Base-by-base conservation (phyloP, 2,888 invertebrate genomes). In the Chalcis sispes region DNA sequence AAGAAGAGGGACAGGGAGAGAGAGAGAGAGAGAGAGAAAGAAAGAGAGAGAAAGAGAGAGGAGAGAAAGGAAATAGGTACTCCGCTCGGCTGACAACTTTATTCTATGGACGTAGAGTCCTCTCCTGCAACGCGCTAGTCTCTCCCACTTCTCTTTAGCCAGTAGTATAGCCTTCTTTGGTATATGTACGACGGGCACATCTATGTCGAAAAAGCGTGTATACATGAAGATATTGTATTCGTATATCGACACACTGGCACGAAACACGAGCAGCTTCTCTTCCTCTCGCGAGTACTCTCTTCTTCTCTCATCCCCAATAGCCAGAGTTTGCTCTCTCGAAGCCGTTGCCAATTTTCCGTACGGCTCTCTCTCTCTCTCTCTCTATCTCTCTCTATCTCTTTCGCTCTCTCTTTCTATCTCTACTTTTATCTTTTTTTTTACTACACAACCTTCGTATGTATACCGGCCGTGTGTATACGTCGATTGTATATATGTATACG, bases 261-360 rank as follows among this genome's bases (percentile, higher is more conserved):
- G n/a, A n/a, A n/a, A n/a, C n/a, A n/a, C n/a, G n/a, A n/a, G n/a
- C n/a, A n/a, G n/a, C n/a, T n/a, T n/a, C n/a, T n/a, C n/a, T n/a
- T n/a, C n/a, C n/a, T n/a, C 46, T 46, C 46, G 4, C n/a, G 18
- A 3, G 2, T 20, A 2, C 50, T 50, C 50, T 46, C 50, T 15
- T 20, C 20, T 20, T 50, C 50, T 20, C 54, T 52, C 13, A 20
- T 52, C 4, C 54, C 54, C 54, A 25, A 54, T 54, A 54, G 54
- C 23, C 10, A 2, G 54, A 27, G 54, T 27, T 54, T 54, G 54
- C 54, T 27, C 54, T 54, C 54, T 54, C 54, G 54, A 54, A 54
- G 54, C 54, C 54, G 25, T 54, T 54, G 54, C 54, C 54, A 54
- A 54, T 54, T 54, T 54, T 54, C 54, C 27, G 54, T 27, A 25